A percentile compares a stretch with the other conserved stretches of the same genome.
Evolutionary conservation across 64 coral and sea anemone genomes (phyloP).

Genomic region (Montipora cactus): DNA sequence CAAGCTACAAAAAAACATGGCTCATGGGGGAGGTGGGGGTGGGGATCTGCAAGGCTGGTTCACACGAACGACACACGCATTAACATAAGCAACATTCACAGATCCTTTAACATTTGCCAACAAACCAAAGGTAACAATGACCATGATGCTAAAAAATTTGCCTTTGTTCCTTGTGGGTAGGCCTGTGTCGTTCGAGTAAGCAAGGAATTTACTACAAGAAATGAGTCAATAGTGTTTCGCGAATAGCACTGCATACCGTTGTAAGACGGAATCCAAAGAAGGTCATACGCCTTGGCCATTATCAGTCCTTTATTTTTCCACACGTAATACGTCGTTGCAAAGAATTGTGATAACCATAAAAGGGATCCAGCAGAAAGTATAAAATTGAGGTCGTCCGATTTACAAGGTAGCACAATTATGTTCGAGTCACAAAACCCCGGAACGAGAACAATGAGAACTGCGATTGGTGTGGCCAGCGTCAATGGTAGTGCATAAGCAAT

Average conservation of each 20-base stretch:
- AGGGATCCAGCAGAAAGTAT: conserved; percentile 4
- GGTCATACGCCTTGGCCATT: conserved; percentile 50
- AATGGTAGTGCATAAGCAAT: conserved; percentile 59
- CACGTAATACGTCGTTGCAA: conserved; percentile 50
- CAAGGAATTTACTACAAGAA: too few species aligned
- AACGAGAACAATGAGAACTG: neutral
- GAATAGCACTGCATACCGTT: conserved; percentile 23
- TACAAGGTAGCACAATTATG: conserved; percentile 38
- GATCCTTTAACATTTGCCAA: too few species aligned
- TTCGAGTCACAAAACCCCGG: neutral
- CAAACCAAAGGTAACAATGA: too few species aligned
- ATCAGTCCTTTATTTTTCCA: conserved; percentile 56
- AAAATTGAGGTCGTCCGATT: neutral
- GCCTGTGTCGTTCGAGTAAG: too few species aligned
- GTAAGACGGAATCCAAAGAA: conserved; percentile 69
- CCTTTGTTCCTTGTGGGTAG: too few species aligned
- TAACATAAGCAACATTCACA: too few species aligned
- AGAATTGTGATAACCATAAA: conserved; percentile 44
- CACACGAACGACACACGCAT: too few species aligned
- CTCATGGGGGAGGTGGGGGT: too few species aligned
- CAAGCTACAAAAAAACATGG: too few species aligned
- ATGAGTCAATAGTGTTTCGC: too few species aligned
- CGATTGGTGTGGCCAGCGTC: conserved; percentile 58
- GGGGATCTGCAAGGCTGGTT: too few species aligned
- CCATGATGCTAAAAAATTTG: too few species aligned